Conservation (phyloP, 2,888 invertebrate species). For the Eurytoma adleriae region DNA sequence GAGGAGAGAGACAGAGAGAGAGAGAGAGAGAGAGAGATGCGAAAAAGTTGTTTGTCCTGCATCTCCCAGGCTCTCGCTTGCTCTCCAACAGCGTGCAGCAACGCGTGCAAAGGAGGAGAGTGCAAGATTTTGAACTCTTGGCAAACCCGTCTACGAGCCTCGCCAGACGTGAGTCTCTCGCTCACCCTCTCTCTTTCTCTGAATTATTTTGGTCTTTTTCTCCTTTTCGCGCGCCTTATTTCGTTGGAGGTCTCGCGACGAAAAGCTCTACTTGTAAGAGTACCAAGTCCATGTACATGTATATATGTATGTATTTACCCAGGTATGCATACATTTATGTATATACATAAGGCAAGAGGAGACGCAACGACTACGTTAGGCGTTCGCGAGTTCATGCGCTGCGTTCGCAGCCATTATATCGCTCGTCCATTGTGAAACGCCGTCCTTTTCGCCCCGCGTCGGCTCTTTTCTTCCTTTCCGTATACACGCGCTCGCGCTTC, state of each 20-base stretch:
- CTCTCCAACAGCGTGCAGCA: slow-evolving; percentile 41
- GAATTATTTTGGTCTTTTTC: slow-evolving; percentile 37
- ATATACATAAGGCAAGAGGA: slow-evolving; percentile 3
- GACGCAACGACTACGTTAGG: slow-evolving; percentile 31
- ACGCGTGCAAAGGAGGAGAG: slow-evolving; percentile 41
- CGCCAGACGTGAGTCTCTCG: slow-evolving; percentile 54
- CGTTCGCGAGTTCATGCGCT: slow-evolving; percentile 48
- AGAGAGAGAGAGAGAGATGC: slow-evolving; percentile 62
- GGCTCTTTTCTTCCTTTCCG: slow-evolving; percentile 30
- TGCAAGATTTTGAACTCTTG: slow-evolving; percentile 69
- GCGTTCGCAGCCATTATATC: slow-evolving; percentile 46
- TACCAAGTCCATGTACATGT: background rate
- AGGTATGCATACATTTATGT: background rate
- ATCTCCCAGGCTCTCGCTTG: slow-evolving; percentile 59
- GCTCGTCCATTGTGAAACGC: slow-evolving; percentile 50
- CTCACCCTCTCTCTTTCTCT: slow-evolving; percentile 40
- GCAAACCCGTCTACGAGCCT: slow-evolving; percentile 68
- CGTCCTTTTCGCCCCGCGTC: background rate
- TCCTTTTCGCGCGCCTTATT: slow-evolving; percentile 47
- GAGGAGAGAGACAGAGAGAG: slow-evolving; percentile 13
- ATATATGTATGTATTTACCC: no score
- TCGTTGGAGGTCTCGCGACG: slow-evolving; percentile 31
- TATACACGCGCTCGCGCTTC: background rate
- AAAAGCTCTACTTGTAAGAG: slow-evolving; percentile 37
- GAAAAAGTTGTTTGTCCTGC: slow-evolving; percentile 74